A percentile compares a stretch with the other conserved stretches of the same genome.
phyloP scores from a whole-genome alignment of 2,797 vertebrate species.

The Bradypus variegatus region DNA sequence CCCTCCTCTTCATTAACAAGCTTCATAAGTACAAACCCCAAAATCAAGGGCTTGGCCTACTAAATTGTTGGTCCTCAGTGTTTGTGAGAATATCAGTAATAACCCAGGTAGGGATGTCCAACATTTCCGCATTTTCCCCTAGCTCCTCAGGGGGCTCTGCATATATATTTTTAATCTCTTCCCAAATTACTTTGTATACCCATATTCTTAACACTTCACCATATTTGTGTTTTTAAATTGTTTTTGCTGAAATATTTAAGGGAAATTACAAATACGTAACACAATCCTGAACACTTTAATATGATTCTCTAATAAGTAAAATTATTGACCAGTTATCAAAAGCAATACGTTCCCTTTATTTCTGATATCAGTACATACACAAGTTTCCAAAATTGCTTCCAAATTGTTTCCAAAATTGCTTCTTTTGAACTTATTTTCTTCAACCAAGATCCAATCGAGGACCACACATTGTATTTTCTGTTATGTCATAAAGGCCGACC shows the following conservation, averaged over 20 bases:
- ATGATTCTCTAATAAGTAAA: background rate
- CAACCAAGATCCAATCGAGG: background rate
- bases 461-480: too few relatives aligned
- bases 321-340: background rate
- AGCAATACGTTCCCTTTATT: background rate
- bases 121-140: too few relatives aligned
- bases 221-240: background rate
- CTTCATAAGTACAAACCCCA: too few relatives aligned
- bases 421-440: background rate
- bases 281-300: background rate
- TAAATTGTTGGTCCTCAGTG: too few relatives aligned
- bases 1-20: too few relatives aligned
- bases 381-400: background rate
- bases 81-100: too few relatives aligned
- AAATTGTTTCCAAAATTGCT: background rate
- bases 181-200: too few relatives aligned
- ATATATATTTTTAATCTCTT: too few relatives aligned
- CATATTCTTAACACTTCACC: too few relatives aligned
- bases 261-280: background rate
- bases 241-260: background rate
- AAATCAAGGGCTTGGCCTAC: too few relatives aligned
- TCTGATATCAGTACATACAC: background rate
- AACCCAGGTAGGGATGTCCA: too few relatives aligned
- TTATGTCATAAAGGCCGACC: background rate
- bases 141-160: too few relatives aligned